phyloP scores from a whole-genome alignment of 2,888 invertebrate species.

The Cheilosia pagana region DNA sequence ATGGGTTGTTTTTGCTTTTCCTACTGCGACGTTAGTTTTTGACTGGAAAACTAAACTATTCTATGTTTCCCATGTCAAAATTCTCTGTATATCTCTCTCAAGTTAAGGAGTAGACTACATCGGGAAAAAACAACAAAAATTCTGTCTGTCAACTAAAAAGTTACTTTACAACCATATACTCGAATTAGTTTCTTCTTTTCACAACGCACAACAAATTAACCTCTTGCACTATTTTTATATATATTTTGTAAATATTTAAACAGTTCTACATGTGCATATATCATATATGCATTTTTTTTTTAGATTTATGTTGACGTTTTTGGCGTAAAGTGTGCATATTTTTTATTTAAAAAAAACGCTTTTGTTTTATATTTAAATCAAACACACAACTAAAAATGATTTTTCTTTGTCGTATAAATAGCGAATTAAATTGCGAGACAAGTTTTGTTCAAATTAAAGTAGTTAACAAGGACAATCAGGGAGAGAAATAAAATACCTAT shows the following conservation, averaged over 20 bases:
- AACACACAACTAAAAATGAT: no score
- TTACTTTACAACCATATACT: not conserved
- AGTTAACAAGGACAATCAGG: conserved; percentile 70
- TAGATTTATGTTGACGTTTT: not conserved
- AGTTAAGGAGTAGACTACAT: no score
- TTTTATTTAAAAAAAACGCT: not conserved
- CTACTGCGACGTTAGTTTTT: no score
- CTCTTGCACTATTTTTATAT: not conserved
- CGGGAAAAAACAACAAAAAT: no score
- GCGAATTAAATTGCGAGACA: conserved; percentile 1
- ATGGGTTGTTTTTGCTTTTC: not conserved
- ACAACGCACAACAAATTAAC: not conserved
- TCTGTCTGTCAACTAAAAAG: not conserved
- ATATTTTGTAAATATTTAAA: not conserved
- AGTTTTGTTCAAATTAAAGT: conserved; percentile 30
- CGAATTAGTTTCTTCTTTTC: not conserved
- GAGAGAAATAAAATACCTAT: conserved; percentile 28
- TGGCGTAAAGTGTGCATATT: not conserved
- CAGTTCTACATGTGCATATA: not conserved
- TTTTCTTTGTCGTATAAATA: not conserved
- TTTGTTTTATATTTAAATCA: not conserved
- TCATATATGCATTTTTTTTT: not conserved
- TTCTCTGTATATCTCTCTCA: no score
- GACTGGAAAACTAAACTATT: no score
- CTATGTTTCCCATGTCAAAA: no score